These are phyloP conservation scores for Cephalophus harveyi DNA, from an alignment of 2,113 vertebrate genomes.

Conservation along the genomic window DNA sequence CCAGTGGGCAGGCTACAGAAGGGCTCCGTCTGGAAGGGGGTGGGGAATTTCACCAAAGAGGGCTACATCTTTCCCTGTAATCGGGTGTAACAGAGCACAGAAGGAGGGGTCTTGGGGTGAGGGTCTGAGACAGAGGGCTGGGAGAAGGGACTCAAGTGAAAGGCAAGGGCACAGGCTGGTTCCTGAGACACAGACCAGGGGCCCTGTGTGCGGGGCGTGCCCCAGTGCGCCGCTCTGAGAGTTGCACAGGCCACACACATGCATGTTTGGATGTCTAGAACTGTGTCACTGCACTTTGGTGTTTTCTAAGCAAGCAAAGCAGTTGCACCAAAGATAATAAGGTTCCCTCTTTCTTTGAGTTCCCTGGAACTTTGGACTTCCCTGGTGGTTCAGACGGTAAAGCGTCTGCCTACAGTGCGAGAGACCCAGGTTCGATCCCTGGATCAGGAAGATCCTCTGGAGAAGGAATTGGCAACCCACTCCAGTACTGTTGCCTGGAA, in stretches of 20 bases:
- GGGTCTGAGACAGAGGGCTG: not conserved
- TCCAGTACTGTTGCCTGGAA: not conserved
- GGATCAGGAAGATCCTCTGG: not conserved
- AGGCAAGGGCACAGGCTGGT: not conserved
- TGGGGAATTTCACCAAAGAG: accelerated
- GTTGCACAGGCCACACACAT: accelerated
- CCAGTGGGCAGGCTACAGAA: accelerated
- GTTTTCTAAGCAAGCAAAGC: not conserved
- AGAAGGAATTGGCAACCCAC: not conserved
- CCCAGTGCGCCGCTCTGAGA: not conserved
- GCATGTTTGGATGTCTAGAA: accelerated
- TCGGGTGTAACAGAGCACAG: not conserved
- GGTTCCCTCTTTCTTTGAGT: not conserved
- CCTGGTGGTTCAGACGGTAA: not conserved
- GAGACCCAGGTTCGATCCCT: not conserved
- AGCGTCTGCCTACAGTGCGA: not conserved
- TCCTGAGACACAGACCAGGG: accelerated
- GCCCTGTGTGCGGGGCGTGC: accelerated
- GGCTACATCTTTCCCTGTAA: not conserved
- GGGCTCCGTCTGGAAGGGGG: not conserved
- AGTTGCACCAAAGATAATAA: not conserved
- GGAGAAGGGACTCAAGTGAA: not conserved
- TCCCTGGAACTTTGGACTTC: not conserved
- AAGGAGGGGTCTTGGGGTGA: not conserved
- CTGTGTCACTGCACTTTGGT: not conserved